Conservation (phyloP, 2,888 invertebrate species). For the Tridacna crocea region DNA sequence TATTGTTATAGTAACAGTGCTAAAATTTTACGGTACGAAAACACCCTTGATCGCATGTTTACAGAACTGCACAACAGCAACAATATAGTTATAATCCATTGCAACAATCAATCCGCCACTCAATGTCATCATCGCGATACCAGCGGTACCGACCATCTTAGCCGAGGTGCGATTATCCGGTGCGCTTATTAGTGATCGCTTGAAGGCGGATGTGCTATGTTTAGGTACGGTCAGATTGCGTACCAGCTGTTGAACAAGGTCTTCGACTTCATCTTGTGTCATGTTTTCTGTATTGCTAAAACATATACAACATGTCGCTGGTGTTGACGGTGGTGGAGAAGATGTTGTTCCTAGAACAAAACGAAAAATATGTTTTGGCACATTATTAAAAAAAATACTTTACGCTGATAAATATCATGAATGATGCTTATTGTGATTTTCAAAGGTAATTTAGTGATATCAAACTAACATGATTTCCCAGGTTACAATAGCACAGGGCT, state of each 20-base stretch:
- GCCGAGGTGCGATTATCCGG: conserved; percentile 30
- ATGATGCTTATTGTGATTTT: background rate
- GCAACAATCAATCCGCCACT: conserved; percentile 14
- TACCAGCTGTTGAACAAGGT: conserved; percentile 9
- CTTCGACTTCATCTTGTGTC: conserved; percentile 22
- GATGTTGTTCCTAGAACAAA: background rate
- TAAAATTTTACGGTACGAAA: background rate
- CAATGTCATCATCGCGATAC: conserved; percentile 18
- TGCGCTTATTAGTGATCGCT: conserved; percentile 18
- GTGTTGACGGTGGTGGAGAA: background rate
- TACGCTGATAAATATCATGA: background rate
- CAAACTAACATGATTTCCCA: too few species aligned
- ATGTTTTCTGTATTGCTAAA: background rate
- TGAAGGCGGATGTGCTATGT: conserved; percentile 28
- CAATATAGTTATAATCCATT: conserved; percentile 37
- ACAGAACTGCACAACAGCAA: conserved; percentile 18
- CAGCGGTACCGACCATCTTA: conserved; percentile 31
- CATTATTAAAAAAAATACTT: background rate
- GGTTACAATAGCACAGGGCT: too few species aligned
- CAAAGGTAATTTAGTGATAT: too few species aligned
- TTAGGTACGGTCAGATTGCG: conserved; percentile 27
- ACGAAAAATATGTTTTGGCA: background rate
- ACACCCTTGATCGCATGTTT: conserved; percentile 3
- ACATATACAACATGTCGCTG: conserved; percentile 15
- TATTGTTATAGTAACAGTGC: too few species aligned